Base-by-base conservation (phyloP, 2,113 vertebrate species). In the Cygnus atratus region DNA sequence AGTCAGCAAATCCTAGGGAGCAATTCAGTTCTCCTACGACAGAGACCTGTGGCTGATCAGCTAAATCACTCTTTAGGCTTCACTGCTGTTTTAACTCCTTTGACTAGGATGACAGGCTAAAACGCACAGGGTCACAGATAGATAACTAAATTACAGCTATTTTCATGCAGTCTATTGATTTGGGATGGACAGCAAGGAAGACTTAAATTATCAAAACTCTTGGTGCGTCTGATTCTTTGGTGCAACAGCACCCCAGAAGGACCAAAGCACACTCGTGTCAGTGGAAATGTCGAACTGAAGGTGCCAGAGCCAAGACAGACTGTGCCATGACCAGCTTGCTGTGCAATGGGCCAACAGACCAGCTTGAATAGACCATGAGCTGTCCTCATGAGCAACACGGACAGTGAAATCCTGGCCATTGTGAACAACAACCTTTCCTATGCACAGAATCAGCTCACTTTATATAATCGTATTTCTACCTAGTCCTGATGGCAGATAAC, bases 281-380 rank as follows among this genome's bases (percentile, higher is more conserved):
- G 20, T 46, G 48, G 19, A 78, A 78, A 78, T 20, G 33, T 15
- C 4, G 2, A 77, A 3, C 15, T 29, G 39, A 65, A 33, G 12
- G 31, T 10, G 16, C 37, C 29, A 37, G 31, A 75, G 54, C 31
- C 7, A 81, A 70, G 75, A 4, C 31, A 75, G 28, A 28, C 43
- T 84, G 61, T 70, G 55, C 15, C 4, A 1, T 6, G 48, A 70
- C 41, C 1, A 3, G 12, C 31, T 78, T 2, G 0, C 10, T 71
- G 0, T 14, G 9, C 3, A 0, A 0, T 50, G 26, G 11, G 72
- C 11, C 37, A n/a, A 43, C 0, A 4, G 50, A 79, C 11, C 29
- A 63, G 25, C 76, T 35, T 17, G 8, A 85, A 39, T 4, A 13
- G 33, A 66, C 12, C 35, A n/a, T 1, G 1, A 66, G n/a, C 29